Evolutionary conservation across 2,888 invertebrate species (phyloP), one percentile per base, ranked within the genome.

Genomic region (Lasius platythorax): DNA sequence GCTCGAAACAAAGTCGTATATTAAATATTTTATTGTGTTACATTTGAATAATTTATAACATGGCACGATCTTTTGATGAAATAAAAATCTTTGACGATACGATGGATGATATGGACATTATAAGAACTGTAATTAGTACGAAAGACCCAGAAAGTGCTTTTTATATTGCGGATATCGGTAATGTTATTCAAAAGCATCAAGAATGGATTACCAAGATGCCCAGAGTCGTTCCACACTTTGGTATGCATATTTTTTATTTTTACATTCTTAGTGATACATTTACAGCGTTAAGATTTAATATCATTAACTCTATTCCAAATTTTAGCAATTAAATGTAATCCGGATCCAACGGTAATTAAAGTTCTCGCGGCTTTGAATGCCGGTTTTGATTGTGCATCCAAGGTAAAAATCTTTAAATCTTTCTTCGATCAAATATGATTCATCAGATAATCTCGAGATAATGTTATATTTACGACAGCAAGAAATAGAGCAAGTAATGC

Each of bases 311-410:
- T 87, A 79, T 86, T 78, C 74, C 6, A 23, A 50, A 83, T 93
- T 91, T 53, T 86, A 95, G 96, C 97, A 87, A 95, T 97, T 66
- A 97, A 97, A 93, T 96, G 96, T 92, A 97, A 97, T 94, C 95
- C 96, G 76, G 95, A 96, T 89, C 93, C 94, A 50, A 93, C 95
- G 5, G 95, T 94, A 4, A 89, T 95, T 53, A 93, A 93, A 91
- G 89, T 92, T 64, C 78, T 97, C 73, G 96, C 96, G 15, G 94
- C 95, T 56, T 93, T 96, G 50, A 96, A 96, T 73, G 94, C 95
- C 23, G 95, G 96, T 73, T 97, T 97, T 93, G 97, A 97, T 93
- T 97, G 97, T 93, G 97, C 97, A 18, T 96, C 96, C 87, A 92
- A 93, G 91, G 94, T 94, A 91, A 81, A 72, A 40, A 40, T 53